Evolutionary conservation across 2,888 invertebrate genomes (phyloP), one percentile per base, ranked within the genome.

Genomic region (Pomacea canaliculata): DNA sequence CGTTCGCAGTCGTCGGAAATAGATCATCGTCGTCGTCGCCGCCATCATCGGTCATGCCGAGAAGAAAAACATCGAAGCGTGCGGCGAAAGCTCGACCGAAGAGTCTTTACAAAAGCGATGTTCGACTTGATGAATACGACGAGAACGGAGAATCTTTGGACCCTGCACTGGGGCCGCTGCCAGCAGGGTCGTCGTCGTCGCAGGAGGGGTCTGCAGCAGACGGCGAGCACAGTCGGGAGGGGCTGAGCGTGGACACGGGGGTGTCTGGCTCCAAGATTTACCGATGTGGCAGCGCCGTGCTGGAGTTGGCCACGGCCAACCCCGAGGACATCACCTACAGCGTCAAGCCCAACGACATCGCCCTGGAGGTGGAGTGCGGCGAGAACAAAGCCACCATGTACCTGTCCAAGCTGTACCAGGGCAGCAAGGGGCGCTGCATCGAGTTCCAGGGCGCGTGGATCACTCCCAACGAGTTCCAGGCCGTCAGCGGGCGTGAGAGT

Each of bases 401-500:
- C 83, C 81, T 91, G 79, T 87, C 89, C 23, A 85, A 86, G 73
- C 85, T 91, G 70, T 91, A 90, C 82, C 90, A 91, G 81, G 92
- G 92, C 19, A 91, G 91, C 76, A 91, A 91, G 83, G 92, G 92
- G n/a, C 89, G 91, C n/a, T 92, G 92, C 82, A 91, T 92, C 76
- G 82, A 88, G 19, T 91, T 89, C 81, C 87, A 90, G 76, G 89
- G 89, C 49, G 83, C 87, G 62, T 92, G 92, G 91, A 85, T 91
- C 67, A 92, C 92, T 5, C 92, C 92, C 7, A 92, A 92, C 85
- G 91, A 92, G 84, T 92, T 92, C 81, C 92, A 92, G 83, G 88
- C 87, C 74, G 87, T 92, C 63, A 91, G 92, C 84, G 92, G 92
- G n/a, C 82, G 92, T 70, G 91, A 92, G 83, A 91, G 91, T 62